These are phyloP conservation scores for Catonia carolina DNA, from an alignment of 2,888 invertebrate species.

Conservation along the genomic window DNA sequence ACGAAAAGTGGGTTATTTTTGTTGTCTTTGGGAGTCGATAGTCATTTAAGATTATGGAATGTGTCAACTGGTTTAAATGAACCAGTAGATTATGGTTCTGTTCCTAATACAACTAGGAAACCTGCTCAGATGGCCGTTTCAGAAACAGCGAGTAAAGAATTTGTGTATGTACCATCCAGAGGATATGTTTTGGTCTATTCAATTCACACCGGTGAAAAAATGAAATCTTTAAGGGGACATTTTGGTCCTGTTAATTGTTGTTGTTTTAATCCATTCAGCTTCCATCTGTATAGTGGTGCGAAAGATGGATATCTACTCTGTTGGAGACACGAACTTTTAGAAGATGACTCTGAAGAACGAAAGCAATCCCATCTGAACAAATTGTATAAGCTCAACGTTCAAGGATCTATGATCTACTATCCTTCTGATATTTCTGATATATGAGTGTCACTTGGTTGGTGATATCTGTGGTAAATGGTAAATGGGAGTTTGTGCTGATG, in stretches of 20 bases:
- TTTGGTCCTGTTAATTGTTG: constrained; percentile 4
- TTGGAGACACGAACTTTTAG: no score
- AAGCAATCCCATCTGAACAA: no score
- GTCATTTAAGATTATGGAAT: background rate
- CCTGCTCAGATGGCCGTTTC: background rate
- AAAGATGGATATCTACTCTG: background rate
- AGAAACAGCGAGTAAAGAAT: background rate
- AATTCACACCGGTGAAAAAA: background rate
- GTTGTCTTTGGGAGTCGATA: no score
- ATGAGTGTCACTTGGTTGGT: no score
- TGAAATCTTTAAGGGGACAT: background rate
- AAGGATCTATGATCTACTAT: no score
- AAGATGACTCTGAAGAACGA: no score
- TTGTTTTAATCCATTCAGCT: background rate
- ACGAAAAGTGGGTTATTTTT: background rate
- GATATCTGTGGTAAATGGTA: no score
- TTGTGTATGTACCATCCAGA: background rate
- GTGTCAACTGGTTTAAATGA: background rate
- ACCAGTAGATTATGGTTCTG: no score
- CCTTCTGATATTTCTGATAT: no score
- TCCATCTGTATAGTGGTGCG: background rate
- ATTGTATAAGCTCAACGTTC: no score
- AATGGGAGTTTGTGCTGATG: no score
- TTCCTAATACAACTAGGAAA: no score
- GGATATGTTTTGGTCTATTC: background rate